These are phyloP conservation scores for Microplitis manilae DNA, from an alignment of 2,888 invertebrate genomes.

Conservation along the genomic window DNA sequence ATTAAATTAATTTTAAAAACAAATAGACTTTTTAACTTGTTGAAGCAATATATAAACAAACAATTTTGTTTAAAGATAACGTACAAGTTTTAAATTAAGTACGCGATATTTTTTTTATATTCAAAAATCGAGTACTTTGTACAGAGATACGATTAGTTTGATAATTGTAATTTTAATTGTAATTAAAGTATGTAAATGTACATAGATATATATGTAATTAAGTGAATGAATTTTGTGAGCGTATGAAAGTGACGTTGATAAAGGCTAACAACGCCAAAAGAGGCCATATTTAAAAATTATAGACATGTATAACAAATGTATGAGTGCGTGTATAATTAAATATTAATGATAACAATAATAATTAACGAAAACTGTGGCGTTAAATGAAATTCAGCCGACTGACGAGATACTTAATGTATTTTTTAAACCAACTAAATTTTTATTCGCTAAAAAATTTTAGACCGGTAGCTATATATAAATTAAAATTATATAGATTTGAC, in stretches of 20 bases:
- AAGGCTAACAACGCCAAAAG: constrained; percentile 62
- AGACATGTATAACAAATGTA: constrained; percentile 28
- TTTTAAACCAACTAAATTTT: constrained; percentile 36
- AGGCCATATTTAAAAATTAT: constrained; percentile 59
- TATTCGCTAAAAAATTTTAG: constrained; percentile 6
- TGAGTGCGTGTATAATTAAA: constrained; percentile 19
- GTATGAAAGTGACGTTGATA: constrained; percentile 30
- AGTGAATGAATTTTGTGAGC: not conserved
- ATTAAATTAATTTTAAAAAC: constrained; percentile 1
- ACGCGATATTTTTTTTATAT: constrained; percentile 31
- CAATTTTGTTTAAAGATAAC: constrained; percentile 22
- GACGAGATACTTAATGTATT: constrained; percentile 47
- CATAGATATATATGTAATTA: not conserved
- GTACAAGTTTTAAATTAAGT: constrained; percentile 23
- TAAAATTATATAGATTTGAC: constrained; percentile 18
- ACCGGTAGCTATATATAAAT: constrained; percentile 4
- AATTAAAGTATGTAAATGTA: not conserved
- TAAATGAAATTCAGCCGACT: constrained; percentile 13
- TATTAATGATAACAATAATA: not conserved
- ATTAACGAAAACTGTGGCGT: constrained; percentile 7
- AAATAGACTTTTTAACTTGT: constrained; percentile 19
- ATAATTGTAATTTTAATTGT: not conserved
- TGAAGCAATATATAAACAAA: constrained; percentile 47
- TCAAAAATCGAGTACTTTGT: constrained; percentile 28
- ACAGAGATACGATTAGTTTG: constrained; percentile 35